These are phyloP conservation scores for Bombyx mandarina DNA, from an alignment of 1,140 invertebrate genomes.

Conservation along the genomic window DNA sequence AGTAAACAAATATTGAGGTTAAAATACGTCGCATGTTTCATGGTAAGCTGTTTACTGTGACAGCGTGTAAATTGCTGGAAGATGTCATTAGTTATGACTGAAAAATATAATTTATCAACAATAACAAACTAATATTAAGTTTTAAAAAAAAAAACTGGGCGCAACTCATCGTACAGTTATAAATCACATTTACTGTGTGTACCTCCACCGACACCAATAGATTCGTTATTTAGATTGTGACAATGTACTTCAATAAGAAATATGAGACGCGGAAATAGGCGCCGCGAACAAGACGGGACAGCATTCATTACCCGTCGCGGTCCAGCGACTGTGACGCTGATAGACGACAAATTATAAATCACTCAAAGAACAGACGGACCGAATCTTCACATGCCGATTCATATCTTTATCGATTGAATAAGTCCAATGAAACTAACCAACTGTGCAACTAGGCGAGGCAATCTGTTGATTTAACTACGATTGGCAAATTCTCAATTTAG, in stretches of 20 bases:
- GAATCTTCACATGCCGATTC: conserved; percentile 21
- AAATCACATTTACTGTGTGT: too few relatives aligned
- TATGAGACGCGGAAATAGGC: conserved; percentile 41
- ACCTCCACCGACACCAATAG: conserved; percentile 6
- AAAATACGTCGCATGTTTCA: conserved; percentile 45
- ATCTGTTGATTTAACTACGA: background rate
- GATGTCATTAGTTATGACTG: conserved; percentile 24
- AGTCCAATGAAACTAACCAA: conserved; percentile 14
- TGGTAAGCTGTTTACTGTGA: conserved; percentile 39
- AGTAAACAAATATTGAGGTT: conserved; percentile 45
- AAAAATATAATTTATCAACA: conserved; percentile 11
- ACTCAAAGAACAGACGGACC: conserved; percentile 27
- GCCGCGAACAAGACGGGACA: conserved; percentile 22
- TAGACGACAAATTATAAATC: conserved; percentile 32
- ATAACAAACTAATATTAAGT: conserved; percentile 3
- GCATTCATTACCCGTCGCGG: conserved; percentile 31
- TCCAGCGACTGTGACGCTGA: conserved; percentile 26
- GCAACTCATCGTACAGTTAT: too few relatives aligned
- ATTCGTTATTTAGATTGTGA: conserved; percentile 16
- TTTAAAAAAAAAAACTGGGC: background rate
- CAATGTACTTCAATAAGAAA: conserved; percentile 26
- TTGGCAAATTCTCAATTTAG: too few relatives aligned
- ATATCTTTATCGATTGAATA: conserved; percentile 18
- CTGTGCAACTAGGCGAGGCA: background rate
- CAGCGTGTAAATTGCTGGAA: conserved; percentile 33